These are phyloP conservation scores for Drosophila bocqueti DNA, from an alignment of 1,140 invertebrate species.

Conservation along the genomic window DNA sequence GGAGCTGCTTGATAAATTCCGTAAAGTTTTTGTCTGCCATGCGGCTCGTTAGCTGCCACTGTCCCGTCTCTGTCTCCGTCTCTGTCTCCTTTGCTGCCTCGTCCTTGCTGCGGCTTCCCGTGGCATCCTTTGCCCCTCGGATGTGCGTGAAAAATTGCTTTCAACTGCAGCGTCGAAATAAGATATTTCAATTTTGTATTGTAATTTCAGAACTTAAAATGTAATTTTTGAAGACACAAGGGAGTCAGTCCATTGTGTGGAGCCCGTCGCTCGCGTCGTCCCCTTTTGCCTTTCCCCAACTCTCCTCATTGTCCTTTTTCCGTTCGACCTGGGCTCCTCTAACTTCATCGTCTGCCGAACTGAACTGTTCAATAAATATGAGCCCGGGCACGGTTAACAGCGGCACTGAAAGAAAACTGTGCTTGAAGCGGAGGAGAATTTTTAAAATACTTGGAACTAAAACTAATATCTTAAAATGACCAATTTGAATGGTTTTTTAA, in stretches of 20 bases:
- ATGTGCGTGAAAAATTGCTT: conserved; percentile 77
- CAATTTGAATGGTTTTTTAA: neutral
- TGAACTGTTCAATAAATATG: conserved; percentile 39
- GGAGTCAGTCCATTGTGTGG: conserved; percentile 53
- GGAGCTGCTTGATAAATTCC: conserved; percentile 74
- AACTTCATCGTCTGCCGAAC: conserved; percentile 30
- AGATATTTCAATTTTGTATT: conserved; percentile 81
- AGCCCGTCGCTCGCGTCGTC: neutral
- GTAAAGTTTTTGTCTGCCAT: conserved; percentile 80
- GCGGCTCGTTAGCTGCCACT: conserved; percentile 72
- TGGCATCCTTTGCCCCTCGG: conserved; percentile 23
- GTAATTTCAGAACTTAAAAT: conserved; percentile 78
- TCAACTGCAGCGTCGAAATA: conserved; percentile 72
- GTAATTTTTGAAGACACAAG: conserved; percentile 75
- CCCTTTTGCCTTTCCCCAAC: too few relatives aligned
- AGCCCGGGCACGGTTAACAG: neutral
- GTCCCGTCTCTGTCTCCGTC: conserved; percentile 2
- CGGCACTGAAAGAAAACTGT: conserved; percentile 3
- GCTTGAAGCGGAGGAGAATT: neutral
- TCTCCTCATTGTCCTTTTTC: neutral
- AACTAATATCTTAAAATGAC: neutral
- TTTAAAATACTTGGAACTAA: neutral
- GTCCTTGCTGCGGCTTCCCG: conserved; percentile 33
- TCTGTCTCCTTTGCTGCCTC: neutral
- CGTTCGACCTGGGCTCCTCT: conserved; percentile 4